Evolutionary conservation across 2,797 vertebrate genomes (phyloP).

Genomic region (Thalassophryne amazonica): DNA sequence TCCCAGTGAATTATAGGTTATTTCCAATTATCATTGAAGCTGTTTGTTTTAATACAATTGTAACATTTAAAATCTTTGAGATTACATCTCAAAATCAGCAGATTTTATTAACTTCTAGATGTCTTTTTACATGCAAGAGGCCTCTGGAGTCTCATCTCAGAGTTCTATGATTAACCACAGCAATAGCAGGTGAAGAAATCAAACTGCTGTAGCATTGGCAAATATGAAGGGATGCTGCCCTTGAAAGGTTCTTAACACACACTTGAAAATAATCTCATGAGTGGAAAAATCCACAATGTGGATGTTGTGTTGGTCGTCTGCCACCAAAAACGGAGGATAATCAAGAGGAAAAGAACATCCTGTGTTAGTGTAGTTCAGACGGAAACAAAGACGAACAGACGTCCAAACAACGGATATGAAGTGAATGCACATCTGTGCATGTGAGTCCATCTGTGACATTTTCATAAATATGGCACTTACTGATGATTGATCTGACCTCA

Average conservation of each 20-base stretch:
- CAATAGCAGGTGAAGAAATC: conserved; percentile 17
- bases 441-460: conserved; percentile 21
- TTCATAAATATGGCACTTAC: conserved; percentile 26
- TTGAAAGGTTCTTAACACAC: not conserved
- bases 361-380: conserved; percentile 48
- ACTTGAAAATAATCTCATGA: too few species aligned
- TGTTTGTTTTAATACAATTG: too few species aligned
- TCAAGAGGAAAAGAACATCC: conserved; percentile 50
- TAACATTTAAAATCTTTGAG: too few species aligned
- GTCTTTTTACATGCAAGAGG: not conserved
- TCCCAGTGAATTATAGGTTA: too few species aligned
- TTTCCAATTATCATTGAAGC: too few species aligned
- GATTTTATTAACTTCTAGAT: not conserved
- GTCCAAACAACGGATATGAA: conserved; percentile 37
- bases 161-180: not conserved
- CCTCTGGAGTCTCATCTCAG: not conserved
- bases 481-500: conserved; percentile 34
- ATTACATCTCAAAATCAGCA: too few species aligned
- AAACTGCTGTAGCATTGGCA: not conserved
- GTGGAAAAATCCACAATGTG: too few species aligned
- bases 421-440: conserved; percentile 9
- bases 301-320: too few species aligned
- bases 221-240: not conserved
- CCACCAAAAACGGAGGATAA: conserved; percentile 66
- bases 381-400: conserved; percentile 53